Evolutionary conservation across 2,888 invertebrate genomes (phyloP), one percentile per base, ranked within the genome.

Genomic region (Stegana nigrithorax): DNA sequence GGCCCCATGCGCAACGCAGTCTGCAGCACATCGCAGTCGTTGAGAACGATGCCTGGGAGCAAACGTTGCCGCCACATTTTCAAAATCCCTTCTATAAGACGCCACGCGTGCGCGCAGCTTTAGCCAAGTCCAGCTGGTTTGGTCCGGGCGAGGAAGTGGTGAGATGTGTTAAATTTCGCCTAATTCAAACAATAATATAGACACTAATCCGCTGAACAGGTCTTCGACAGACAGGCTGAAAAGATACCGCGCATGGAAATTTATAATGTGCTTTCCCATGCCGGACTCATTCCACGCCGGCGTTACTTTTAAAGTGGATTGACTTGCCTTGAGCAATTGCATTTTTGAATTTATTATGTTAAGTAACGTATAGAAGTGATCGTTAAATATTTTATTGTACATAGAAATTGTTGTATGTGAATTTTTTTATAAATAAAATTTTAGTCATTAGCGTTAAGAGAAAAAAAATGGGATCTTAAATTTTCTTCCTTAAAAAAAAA

Each of bases 251-350:
- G 90, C 19, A 85, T 86, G 51, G 88, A 90, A 79, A 90, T 91
- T 67, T 90, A 90, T 83, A 88, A 88, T 56, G 88, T 90, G 39
- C 84, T 91, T 51, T 88, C 89, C 1, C 91, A 91, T 80, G 91
- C 91, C 0, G 91, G 91, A 1, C 84, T 91, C 23, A 85, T 90
- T 50, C 85, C 87, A 25, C 82, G 88, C 39, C 75, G 75, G 36
- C 71, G 63, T 60, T 70, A 64, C 32, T 69, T 78, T 12, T 75
- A 69, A n/a, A n/a, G n/a, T n/a, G n/a, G n/a, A n/a, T n/a, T n/a
- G n/a, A n/a, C n/a, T n/a, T n/a, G n/a, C n/a, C n/a, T n/a, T n/a
- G n/a, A n/a, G n/a, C n/a, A n/a, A n/a, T n/a, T 32, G 32, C 32
- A 23, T 47, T 47, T 21, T 47, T 47, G 23, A 47, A 23, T 45